phyloP scores from a whole-genome alignment of 2,888 invertebrate species.

The Agonum fuliginosum region DNA sequence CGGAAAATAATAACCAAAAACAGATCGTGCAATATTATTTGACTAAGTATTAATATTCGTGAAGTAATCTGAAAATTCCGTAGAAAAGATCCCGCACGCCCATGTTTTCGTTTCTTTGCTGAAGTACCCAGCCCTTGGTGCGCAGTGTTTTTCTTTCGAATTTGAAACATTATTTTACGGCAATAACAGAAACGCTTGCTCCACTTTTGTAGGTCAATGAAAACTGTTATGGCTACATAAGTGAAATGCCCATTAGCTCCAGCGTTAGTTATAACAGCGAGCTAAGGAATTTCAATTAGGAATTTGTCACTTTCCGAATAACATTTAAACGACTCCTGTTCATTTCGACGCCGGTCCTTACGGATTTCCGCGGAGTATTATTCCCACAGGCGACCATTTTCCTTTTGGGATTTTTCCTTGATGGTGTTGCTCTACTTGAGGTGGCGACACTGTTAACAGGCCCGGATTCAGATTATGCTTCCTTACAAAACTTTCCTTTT shows the following conservation, averaged over 20 bases:
- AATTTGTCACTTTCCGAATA: constrained; percentile 72
- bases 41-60: too few species aligned
- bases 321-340: constrained; percentile 67
- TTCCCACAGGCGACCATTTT: constrained; percentile 16
- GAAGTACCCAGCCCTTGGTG: background rate
- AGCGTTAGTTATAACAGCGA: constrained; percentile 68
- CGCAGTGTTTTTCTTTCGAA: constrained; percentile 51
- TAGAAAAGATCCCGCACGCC: constrained; percentile 1
- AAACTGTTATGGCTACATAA: constrained; percentile 69
- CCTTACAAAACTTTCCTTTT: too few species aligned
- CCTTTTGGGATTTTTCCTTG: constrained; percentile 29
- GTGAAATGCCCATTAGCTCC: constrained; percentile 69
- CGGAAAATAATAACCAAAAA: too few species aligned
- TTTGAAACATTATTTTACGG: constrained; percentile 56
- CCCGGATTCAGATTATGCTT: too few species aligned
- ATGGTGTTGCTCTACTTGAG: background rate
- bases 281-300: constrained; percentile 72
- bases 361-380: constrained; percentile 37
- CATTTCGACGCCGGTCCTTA: constrained; percentile 29
- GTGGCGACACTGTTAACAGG: constrained; percentile 1
- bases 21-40: too few species aligned
- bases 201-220: constrained; percentile 69
- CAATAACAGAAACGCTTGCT: constrained; percentile 59
- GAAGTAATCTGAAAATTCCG: background rate
- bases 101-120: background rate